These are phyloP conservation scores for Trachythela sp. DNA, from an alignment of 64 coral and sea anemone genomes.

Conservation along the genomic window DNA sequence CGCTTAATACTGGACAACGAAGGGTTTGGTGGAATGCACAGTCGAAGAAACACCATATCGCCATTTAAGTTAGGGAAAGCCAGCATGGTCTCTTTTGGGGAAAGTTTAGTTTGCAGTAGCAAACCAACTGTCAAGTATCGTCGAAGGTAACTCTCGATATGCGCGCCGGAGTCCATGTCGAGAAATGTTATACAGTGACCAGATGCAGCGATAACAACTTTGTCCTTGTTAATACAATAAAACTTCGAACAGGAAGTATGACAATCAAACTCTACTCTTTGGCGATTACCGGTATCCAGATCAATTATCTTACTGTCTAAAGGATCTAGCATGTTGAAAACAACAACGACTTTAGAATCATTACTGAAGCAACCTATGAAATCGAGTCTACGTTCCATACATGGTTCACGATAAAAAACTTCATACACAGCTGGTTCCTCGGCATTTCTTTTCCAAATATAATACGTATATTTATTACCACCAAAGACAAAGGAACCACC, in stretches of 20 bases:
- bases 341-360: not conserved
- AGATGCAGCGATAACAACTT: not conserved
- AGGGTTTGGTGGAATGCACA: not conserved
- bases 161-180: not conserved
- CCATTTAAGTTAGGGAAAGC: not conserved
- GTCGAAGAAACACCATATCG: not conserved
- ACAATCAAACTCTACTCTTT: not conserved
- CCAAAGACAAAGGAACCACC: not conserved
- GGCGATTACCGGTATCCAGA: not conserved
- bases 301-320: not conserved
- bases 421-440: not conserved
- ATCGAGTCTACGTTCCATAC: not conserved
- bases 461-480: not conserved
- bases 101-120: not conserved
- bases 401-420: not conserved
- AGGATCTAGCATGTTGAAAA: not conserved
- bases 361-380: not conserved
- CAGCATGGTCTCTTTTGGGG: not conserved
- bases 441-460: not conserved
- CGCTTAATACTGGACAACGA: too few relatives aligned
- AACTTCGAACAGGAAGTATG: not conserved
- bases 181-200: not conserved
- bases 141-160: not conserved
- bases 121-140: not conserved
- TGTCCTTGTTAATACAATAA: not conserved